Percentiles rank a stretch among this genome's conserved stretches.
Conservation (phyloP, 2,888 invertebrate species). For the Allolobophora icterica region DNA sequence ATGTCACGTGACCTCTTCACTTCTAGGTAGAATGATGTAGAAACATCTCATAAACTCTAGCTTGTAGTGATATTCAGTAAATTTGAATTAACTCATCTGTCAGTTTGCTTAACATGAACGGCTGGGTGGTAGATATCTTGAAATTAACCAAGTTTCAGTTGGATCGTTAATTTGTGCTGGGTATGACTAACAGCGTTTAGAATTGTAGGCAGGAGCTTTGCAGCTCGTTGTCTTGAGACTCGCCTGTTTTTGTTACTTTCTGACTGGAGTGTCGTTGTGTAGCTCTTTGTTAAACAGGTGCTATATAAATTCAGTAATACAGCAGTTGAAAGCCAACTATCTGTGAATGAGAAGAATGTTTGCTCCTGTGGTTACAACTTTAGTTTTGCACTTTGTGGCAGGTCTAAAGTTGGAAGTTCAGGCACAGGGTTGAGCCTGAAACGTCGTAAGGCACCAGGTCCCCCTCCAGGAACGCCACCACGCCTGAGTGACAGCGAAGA, state of each 20-base stretch:
- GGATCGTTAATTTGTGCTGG: not conserved
- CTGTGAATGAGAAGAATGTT: not conserved
- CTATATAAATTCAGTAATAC: not conserved
- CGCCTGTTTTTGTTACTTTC: no score
- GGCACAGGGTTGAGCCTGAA: not conserved
- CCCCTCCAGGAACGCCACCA: constrained; percentile 64
- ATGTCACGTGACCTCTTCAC: not conserved
- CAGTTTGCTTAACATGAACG: no score
- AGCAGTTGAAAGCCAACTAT: not conserved
- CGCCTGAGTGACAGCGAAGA: constrained; percentile 62
- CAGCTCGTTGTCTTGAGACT: not conserved
- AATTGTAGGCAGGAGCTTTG: not conserved
- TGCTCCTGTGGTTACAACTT: not conserved
- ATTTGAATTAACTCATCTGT: not conserved
- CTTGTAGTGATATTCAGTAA: not conserved
- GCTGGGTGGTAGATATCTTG: no score
- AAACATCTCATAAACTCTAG: not conserved
- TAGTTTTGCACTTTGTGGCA: not conserved
- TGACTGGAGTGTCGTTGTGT: not conserved
- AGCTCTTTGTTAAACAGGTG: not conserved
- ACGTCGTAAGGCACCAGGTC: constrained; percentile 59
- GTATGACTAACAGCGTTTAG: not conserved
- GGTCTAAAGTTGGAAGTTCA: not conserved
- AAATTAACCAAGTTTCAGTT: not conserved
- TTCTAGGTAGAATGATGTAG: not conserved